Evolutionary conservation across 2,797 vertebrate species (phyloP).

Genomic region (Sebastolobus alascanus): DNA sequence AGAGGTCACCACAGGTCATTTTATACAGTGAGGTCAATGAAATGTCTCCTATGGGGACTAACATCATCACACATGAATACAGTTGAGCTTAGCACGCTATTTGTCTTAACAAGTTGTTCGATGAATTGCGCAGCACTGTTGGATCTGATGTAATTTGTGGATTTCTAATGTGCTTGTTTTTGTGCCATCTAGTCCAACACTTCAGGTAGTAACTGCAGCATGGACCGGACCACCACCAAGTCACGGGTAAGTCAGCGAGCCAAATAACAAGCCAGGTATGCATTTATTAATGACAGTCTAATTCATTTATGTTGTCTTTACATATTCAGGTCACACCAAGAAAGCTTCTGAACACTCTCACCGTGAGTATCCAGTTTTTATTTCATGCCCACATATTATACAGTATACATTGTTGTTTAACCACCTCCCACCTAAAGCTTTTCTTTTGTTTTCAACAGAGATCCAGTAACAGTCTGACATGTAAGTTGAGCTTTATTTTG

Average conservation of each 20-base stretch:
- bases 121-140: background rate
- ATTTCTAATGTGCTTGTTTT: background rate
- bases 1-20: no score
- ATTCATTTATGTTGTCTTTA: background rate
- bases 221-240: constrained; percentile 68
- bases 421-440: background rate
- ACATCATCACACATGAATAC: no score
- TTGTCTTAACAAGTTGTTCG: background rate
- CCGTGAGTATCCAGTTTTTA: constrained; percentile 67
- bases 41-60: no score
- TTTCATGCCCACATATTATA: background rate
- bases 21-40: no score
- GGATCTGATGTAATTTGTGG: background rate
- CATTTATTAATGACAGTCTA: background rate
- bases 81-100: background rate
- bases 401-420: background rate
- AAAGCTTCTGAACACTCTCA: constrained; percentile 86
- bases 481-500: constrained; percentile 71
- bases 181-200: constrained; percentile 68
- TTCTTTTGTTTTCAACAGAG: constrained; percentile 69
- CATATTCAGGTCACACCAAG: constrained; percentile 84
- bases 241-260: constrained; percentile 68
- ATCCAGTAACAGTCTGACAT: constrained; percentile 72
- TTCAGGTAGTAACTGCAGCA: constrained; percentile 58
- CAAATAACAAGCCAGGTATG: background rate